Conservation (phyloP, 2,888 invertebrate genomes). For the Tuberolachnus salignus region DNA sequence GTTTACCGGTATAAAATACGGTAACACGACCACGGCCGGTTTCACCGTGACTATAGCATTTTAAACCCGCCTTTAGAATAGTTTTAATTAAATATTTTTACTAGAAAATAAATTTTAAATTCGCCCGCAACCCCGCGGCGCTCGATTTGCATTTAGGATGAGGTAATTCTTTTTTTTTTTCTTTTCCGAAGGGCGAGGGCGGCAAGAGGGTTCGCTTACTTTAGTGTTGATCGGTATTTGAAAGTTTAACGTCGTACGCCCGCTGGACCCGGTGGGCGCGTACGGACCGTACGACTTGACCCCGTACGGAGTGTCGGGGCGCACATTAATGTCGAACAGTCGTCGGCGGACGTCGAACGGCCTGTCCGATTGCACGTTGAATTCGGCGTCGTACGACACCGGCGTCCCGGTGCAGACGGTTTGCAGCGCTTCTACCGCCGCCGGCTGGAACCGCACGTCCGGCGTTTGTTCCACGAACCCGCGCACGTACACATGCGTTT, state of each 20-base stretch:
- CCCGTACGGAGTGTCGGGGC: background rate
- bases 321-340: background rate
- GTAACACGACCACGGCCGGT: too few species aligned
- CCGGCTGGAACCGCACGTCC: background rate
- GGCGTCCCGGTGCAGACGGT: background rate
- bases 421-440: background rate
- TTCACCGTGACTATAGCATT: too few species aligned
- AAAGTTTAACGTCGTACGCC: background rate
- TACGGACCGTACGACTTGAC: background rate
- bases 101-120: too few species aligned
- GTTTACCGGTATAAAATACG: too few species aligned
- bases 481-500: slow-evolving; percentile 6
- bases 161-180: background rate
- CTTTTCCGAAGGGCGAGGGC: background rate
- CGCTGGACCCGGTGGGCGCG: background rate
- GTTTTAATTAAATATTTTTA: too few species aligned
- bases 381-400: background rate
- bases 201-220: background rate
- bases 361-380: background rate
- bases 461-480: background rate
- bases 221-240: background rate
- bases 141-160: too few species aligned
- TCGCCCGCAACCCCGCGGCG: too few species aligned
- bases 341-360: background rate
- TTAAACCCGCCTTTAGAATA: too few species aligned